Base-by-base conservation (phyloP, 2,113 vertebrate genomes). In the Mugil cephalus region DNA sequence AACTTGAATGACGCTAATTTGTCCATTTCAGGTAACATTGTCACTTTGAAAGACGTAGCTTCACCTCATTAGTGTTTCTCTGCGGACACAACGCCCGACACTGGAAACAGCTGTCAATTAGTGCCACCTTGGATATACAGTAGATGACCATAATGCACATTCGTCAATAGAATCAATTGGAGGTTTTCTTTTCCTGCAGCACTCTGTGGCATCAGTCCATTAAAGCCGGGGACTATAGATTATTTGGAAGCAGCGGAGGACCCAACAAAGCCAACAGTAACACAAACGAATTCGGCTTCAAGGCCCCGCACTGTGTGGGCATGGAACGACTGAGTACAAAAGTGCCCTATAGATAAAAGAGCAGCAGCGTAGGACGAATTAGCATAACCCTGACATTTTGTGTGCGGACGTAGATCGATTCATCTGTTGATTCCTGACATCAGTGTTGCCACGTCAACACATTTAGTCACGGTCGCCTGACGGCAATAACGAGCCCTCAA, bases 161-260 rank as follows among this genome's bases (percentile, higher is more conserved):
- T 51, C 0, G 52, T 87, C 87, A 18, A 85, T 88, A 74, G 45
- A 68, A 87, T 89, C 88, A 84, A 91, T 91, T 60, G 64, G 69
- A 52, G 81, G 64, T 69, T 80, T 66, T 61, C 70, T 75, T 35
- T 43, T 71, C 13, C 42, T 63, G 65, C 56, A 69, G 80, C 69
- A 51, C 56, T 78, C 75, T 46, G 66, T 19, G 42, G 69, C 55
- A 79, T 77, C 68, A 77, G 80, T 83, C 84, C 80, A 87, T 91
- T 90, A 88, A 76, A 84, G 74, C 69, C 19, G 42, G 46, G 61
- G 58, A 85, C 76, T 82, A 89, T 89, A 67, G 90, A 91, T 90
- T 88, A 80, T 79, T 69, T 36, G 1, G 46, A 77, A 43, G 61
- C 66, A 80, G 59, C 56, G 17, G 61, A 74, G 36, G 56, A n/a